A percentile compares a stretch with the other conserved stretches of the same genome.
Evolutionary conservation across 2,797 vertebrate genomes (phyloP).

Genomic region (Spinibarbus caldwelli): DNA sequence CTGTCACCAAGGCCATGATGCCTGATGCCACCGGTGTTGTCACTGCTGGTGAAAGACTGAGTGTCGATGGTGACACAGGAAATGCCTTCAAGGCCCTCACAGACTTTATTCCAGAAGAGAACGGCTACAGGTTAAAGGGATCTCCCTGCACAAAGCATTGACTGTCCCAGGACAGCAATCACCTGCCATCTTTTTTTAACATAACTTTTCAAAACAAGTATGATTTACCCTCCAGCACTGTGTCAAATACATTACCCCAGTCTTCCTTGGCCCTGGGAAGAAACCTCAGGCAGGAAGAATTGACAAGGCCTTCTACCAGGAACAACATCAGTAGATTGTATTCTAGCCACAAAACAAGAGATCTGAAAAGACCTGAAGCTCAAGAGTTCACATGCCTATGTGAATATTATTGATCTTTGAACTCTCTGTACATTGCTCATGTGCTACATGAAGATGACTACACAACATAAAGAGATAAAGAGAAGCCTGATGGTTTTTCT

Average conservation of each 20-base stretch:
- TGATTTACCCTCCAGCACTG: slow-evolving; percentile 48
- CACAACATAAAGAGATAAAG: neutral
- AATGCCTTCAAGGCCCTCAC: slow-evolving; percentile 27
- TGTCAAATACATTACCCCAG: slow-evolving; percentile 48
- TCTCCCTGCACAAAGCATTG: slow-evolving; percentile 57
- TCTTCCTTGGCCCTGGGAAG: slow-evolving; percentile 52
- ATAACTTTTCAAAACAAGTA: slow-evolving; percentile 58
- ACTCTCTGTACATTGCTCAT: slow-evolving; percentile 56
- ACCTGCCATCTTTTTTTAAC: slow-evolving; percentile 54
- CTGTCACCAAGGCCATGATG: slow-evolving; percentile 16
- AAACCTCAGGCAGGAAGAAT: slow-evolving; percentile 61
- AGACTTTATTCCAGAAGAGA: slow-evolving; percentile 33
- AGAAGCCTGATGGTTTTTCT: neutral
- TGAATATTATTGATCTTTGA: slow-evolving; percentile 58
- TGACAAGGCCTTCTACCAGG: slow-evolving; percentile 38
- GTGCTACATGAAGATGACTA: neutral
- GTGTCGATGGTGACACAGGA: slow-evolving; percentile 22
- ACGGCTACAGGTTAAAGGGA: neutral
- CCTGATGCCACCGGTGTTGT: neutral
- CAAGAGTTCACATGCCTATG: slow-evolving; percentile 65
- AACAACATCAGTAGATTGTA: slow-evolving; percentile 36
- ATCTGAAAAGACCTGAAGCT: slow-evolving; percentile 38
- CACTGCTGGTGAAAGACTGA: slow-evolving; percentile 46
- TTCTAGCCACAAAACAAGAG: slow-evolving; percentile 46
- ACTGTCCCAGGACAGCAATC: slow-evolving; percentile 63